Base-by-base conservation (phyloP, 2,113 vertebrate genomes). In the Arothron firmamentum region DNA sequence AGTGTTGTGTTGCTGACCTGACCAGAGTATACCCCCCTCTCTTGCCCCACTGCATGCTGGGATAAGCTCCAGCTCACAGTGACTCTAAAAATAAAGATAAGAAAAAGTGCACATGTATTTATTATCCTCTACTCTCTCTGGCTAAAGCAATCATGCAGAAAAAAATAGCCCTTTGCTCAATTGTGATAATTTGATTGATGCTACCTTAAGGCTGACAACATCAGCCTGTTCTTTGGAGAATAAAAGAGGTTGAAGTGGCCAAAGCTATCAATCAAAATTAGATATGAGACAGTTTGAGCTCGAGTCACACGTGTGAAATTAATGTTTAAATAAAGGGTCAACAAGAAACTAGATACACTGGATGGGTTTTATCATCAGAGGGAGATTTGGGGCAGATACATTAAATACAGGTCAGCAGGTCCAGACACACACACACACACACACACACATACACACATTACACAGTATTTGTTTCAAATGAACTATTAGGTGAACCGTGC, bases 381-480 rank as follows among this genome's bases (percentile, higher is more conserved):
- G 38, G 51, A 72, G 51, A 77, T 74, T 41, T 66, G 58, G 82
- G 62, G 49, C 53, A 48, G 56, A 25, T 62, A 55, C 13, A 75
- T 79, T 72, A 78, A 69, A 17, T 74, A 74, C 69, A 76, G 78
- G 80, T 83, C 82, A 81, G 64, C 38, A 56, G 53, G 56, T 77
- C 21, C 23, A 61, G 28, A 53, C 66, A 23, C 45, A 66, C 46
- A 41, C 58, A 52, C 55, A 21, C 42, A 49, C 49, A 42, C 45
- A 17, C 21, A 17, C 51, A 52, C 51, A 28, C 17, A 45, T 67
- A 57, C 51, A 28, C 17, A 45, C 65, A 57, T 63, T 53, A 57
- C 47, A 47, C 15, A 17, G 45, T 16, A 54, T 48, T 62, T 23
- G n/a, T 60, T 41, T 74, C 28, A 60, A 63, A 28, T 70, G 55